Evolutionary conservation across 2,888 invertebrate species (phyloP).

Genomic region (Papilio elwesi): DNA sequence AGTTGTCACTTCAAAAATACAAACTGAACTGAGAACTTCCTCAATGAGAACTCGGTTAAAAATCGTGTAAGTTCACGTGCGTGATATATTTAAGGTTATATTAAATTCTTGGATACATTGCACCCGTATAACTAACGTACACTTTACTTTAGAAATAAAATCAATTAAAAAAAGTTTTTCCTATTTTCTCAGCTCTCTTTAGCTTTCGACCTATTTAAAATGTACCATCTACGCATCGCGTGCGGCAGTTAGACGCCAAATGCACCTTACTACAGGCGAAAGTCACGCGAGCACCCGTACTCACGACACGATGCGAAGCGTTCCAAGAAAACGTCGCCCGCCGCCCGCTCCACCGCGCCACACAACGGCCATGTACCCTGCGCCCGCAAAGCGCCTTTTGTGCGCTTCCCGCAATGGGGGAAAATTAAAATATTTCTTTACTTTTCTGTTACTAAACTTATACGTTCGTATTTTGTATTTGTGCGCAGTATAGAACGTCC

Average conservation of each 20-base stretch:
- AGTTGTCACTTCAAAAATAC: too few relatives aligned
- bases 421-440: constrained; percentile 16
- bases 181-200: not conserved
- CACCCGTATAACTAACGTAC: too few relatives aligned
- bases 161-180: not conserved
- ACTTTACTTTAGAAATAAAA: not conserved
- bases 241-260: constrained; percentile 3
- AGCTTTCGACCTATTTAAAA: not conserved
- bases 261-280: constrained; percentile 6
- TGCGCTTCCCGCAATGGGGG: not conserved
- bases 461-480: not conserved
- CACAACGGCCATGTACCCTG: not conserved
- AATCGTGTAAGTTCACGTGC: too few relatives aligned
- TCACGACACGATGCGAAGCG: not conserved
- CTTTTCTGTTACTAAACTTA: not conserved
- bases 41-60: too few relatives aligned
- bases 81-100: not conserved
- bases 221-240: not conserved
- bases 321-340: not conserved
- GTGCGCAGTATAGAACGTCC: not conserved
- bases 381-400: constrained; percentile 4
- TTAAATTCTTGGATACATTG: not conserved
- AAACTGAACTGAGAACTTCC: too few relatives aligned
- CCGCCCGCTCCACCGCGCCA: not conserved
- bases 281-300: constrained; percentile 19